phyloP scores from a whole-genome alignment of 2,888 invertebrate genomes.

The Argyresthia albistria region DNA sequence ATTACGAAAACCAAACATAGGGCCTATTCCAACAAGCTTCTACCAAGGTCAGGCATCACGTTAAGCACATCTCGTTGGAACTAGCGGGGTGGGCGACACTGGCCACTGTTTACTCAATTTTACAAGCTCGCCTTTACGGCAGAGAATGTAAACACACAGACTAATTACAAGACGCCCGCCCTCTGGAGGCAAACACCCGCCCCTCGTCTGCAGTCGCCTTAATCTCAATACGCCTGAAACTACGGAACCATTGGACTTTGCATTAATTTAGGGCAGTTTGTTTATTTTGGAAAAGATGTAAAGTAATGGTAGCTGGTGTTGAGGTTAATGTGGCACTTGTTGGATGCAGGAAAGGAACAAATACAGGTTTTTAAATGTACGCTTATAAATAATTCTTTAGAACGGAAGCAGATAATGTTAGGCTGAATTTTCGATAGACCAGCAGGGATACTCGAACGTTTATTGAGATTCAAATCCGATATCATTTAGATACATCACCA shows the following conservation, averaged over 20 bases:
- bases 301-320: no score
- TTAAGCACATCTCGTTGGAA: background rate
- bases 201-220: background rate
- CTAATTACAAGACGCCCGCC: background rate
- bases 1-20: slow-evolving; percentile 24
- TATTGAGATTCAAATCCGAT: no score
- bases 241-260: background rate
- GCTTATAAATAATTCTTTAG: no score
- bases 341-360: no score
- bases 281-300: no score
- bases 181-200: background rate
- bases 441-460: no score
- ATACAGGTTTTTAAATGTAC: no score
- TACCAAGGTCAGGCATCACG: background rate
- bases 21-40: slow-evolving; percentile 15
- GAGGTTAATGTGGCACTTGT: no score
- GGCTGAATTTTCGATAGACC: no score
- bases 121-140: background rate
- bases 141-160: background rate
- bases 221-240: background rate
- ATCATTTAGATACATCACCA: no score
- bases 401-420: no score
- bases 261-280: no score
- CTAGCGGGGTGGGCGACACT: background rate
- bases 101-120: background rate